These are phyloP conservation scores for Aphelenchoides avenae DNA, from an alignment of 1,140 invertebrate genomes.

Conservation along the genomic window DNA sequence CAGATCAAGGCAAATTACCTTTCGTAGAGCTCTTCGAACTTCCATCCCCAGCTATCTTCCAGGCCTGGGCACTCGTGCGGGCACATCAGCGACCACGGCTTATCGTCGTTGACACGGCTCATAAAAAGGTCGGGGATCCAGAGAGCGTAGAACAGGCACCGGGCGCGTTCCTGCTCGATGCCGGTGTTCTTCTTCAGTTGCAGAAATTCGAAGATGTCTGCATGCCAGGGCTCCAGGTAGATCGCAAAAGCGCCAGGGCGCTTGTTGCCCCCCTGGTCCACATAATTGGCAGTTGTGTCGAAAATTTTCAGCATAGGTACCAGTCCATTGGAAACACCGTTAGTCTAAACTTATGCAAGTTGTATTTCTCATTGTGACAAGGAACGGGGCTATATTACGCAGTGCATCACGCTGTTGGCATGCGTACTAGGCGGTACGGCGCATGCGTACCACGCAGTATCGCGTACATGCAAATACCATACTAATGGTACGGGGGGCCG, in stretches of 20 bases:
- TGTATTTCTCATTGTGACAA: too few relatives aligned
- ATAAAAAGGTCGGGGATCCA: slow-evolving; percentile 99
- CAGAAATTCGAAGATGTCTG: slow-evolving; percentile 89
- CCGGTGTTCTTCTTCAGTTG: slow-evolving; percentile 88
- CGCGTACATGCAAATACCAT: too few relatives aligned
- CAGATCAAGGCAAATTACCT: slow-evolving; percentile 62
- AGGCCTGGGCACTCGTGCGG: slow-evolving; percentile 85
- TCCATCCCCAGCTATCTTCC: slow-evolving; percentile 81
- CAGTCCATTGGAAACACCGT: slow-evolving; percentile 88
- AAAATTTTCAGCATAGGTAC: slow-evolving; percentile 90
- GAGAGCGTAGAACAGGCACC: slow-evolving; percentile 89
- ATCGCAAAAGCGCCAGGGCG: slow-evolving; percentile 91
- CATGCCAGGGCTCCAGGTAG: slow-evolving; percentile 96
- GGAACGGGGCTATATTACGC: too few relatives aligned
- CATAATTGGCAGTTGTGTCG: slow-evolving; percentile 90
- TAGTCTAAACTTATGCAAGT: too few relatives aligned
- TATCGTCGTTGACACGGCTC: slow-evolving; percentile 81
- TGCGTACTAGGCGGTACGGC: too few relatives aligned
- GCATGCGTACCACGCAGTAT: too few relatives aligned
- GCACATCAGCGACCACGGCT: slow-evolving; percentile 89
- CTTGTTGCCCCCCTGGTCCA: slow-evolving; percentile 93
- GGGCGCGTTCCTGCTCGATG: slow-evolving; percentile 80
- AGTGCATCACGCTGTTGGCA: too few relatives aligned
- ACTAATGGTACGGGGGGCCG: too few relatives aligned
- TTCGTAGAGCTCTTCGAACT: slow-evolving; percentile 82